Evolutionary conservation across 2,797 vertebrate species (phyloP), one percentile per base, ranked within the genome.

Genomic region (Fratercula arctica): DNA sequence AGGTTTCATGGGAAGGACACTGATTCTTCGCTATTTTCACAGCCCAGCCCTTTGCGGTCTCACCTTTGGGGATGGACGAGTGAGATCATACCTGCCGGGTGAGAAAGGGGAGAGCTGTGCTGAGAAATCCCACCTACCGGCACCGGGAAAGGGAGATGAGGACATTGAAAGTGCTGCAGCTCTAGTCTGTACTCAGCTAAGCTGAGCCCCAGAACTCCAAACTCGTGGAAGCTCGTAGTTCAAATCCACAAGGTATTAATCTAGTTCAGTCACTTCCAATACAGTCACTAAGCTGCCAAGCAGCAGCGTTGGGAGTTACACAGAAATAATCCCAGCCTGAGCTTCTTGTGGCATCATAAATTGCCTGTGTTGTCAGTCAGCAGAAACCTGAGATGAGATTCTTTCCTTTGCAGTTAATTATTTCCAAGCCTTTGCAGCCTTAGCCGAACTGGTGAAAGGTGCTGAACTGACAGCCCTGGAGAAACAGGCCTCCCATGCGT

Each of bases 311-410:
- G 90, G 94, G 80, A 89, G 83, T 64, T 56, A 33, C 48, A 74
- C 2, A 33, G 91, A 68, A 95, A 79, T 85, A 95, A 97, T 95
- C 91, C 90, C 77, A 90, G 84, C 70, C 91, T 31, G 72, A 90
- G 87, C 91, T 95, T 83, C 91, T 92, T 37, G 85, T 72, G 94
- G 96, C 95, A 95, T 95, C 96, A 95, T 82, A 90, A 95, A 95
- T 83, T 68, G 93, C 70, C 80, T 26, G 74, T 79, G 94, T 89
- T 41, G 29, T 97, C 95, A 95, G 94, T 11, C 96, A 90, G 93
- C 72, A 96, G 96, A 89, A 95, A 85, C 72, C 70, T 12, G 80
- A 92, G 94, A 51, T 18, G 80, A 24, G 87, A 89, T 92, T 72
- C 86, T 77, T 94, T 85, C 91, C 73, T 94, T 93, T 82, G 94